Conservation (phyloP, 2,888 invertebrate genomes). For the Eupithecia insigniata region DNA sequence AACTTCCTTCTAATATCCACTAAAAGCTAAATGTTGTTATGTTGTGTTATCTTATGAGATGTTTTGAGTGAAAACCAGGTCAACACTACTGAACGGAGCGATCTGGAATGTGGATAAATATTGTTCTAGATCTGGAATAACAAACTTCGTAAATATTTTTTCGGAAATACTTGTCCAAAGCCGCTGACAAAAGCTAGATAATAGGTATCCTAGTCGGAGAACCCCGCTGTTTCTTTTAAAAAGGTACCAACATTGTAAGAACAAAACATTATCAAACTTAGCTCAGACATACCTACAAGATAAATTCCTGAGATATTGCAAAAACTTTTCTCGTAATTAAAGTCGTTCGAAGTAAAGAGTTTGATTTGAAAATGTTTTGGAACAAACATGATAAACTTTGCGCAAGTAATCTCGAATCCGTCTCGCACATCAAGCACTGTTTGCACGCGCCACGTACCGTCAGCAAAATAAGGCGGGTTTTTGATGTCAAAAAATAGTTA, state of each 20-base stretch:
- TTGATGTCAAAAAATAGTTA: neutral
- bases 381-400: conserved; percentile 9
- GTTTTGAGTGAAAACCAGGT: neutral
- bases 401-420: conserved; percentile 10
- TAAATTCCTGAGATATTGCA: neutral
- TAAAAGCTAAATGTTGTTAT: neutral
- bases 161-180: too few relatives aligned
- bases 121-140: neutral
- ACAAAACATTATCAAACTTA: neutral
- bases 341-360: conserved; percentile 8
- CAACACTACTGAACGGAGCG: neutral
- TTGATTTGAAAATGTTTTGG: conserved; percentile 7
- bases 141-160: too few relatives aligned
- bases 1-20: neutral
- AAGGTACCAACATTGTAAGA: neutral
- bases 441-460: neutral
- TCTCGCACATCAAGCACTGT: conserved; percentile 4
- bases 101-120: neutral
- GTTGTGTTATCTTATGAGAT: neutral
- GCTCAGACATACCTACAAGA: neutral
- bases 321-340: conserved; percentile 5
- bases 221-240: neutral
- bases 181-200: too few relatives aligned
- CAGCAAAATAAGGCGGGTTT: neutral
- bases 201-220: neutral